Conservation (phyloP, 2,888 invertebrate species). For the Chrysolina americana region DNA sequence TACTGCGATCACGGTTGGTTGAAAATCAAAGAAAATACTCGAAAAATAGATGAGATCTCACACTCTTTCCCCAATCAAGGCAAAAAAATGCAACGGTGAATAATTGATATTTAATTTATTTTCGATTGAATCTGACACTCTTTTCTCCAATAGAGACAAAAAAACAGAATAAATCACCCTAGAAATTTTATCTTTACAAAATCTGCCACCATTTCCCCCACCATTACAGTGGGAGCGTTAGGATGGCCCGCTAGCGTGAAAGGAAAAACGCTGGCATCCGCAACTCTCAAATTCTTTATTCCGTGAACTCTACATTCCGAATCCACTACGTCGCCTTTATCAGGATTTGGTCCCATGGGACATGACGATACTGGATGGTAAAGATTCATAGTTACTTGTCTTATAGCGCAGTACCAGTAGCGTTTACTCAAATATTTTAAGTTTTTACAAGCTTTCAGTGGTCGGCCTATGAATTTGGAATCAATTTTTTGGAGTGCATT, state of each 20-base stretch:
- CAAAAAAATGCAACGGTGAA: too few species aligned
- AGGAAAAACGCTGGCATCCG: conserved; percentile 78
- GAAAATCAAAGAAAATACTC: too few species aligned
- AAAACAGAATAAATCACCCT: background rate
- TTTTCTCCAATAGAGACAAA: background rate
- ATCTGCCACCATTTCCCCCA: conserved; percentile 79
- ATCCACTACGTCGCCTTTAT: conserved; percentile 76
- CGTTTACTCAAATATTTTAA: conserved; percentile 35
- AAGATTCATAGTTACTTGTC: conserved; percentile 31
- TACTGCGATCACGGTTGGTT: too few species aligned
- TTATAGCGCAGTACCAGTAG: conserved; percentile 51
- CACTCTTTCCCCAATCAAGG: too few species aligned
- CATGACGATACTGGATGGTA: conserved; percentile 32
- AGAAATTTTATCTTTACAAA: conserved; percentile 29
- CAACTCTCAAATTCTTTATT: conserved; percentile 74
- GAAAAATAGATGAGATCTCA: too few species aligned
- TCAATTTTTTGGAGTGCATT: conserved; percentile 71
- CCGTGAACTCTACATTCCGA: conserved; percentile 75
- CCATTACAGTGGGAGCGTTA: conserved; percentile 78
- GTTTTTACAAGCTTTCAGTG: conserved; percentile 41
- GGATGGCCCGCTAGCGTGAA: conserved; percentile 77
- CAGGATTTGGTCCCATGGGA: conserved; percentile 75
- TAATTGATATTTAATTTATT: too few species aligned
- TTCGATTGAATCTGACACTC: too few species aligned
- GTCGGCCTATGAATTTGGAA: conserved; percentile 64